Evolutionary conservation across 2,113 vertebrate species (phyloP), one percentile per base, ranked within the genome.

Genomic region (Otis tarda): DNA sequence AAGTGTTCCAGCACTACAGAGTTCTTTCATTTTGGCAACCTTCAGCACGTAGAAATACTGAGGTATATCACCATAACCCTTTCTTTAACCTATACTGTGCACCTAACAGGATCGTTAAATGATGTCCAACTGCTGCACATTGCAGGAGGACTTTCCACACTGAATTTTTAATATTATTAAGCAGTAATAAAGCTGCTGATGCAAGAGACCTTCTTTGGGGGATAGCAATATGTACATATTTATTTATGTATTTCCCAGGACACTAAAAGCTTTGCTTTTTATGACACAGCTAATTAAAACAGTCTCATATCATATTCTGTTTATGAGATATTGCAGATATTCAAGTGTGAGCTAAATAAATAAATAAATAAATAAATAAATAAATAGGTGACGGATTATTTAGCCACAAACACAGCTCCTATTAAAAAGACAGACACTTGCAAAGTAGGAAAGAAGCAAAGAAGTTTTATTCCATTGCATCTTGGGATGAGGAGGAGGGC

Each of bases 241-340:
- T 94, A 23, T 79, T 77, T 93, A 73, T 86, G 81, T 91, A 18
- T 88, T 92, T 90, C 37, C 39, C 47, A 22, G 83, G 61, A 55
- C 61, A 70, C 39, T 30, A 53, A 55, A 90, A 81, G 4, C 16
- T 68, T 67, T 63, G 37, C 24, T 61, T 70, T 92, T 94, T 27
- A 47, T 33, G 37, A 33, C 35, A 70, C 28, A 81, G 50, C 50
- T 93, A 93, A 96, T 95, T 97, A 86, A 92, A 93, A 45, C 37
- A 77, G 55, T 41, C 79, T 88, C 31, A 47, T 74, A 68, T 83
- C 3, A 0, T 63, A 22, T 52, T 70, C 73, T 70, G 14, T 60
- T 74, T 91, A 13, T 80, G 83, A 96, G 28, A 18, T 56, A 86
- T 10, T 86, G 31, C 55, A 90, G 41, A 59, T 52, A 80, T 16